Evolutionary conservation across 2,888 invertebrate genomes (phyloP), one percentile per base, ranked within the genome.

Genomic region (Erpobdella octoculata): DNA sequence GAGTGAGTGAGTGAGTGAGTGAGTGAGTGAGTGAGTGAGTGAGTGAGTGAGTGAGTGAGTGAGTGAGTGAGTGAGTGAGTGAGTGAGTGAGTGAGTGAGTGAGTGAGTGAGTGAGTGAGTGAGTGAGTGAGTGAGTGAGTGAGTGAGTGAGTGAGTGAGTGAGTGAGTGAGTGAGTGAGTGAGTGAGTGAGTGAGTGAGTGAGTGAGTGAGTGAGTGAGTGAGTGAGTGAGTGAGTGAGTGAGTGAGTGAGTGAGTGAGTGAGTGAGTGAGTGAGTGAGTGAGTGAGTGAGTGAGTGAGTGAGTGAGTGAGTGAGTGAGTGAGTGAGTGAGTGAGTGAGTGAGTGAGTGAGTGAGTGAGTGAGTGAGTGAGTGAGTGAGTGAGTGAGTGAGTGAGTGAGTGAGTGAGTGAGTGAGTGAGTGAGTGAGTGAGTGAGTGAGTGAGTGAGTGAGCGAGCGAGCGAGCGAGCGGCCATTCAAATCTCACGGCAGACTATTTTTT

Each of bases 241-340:
- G 65, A 70, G 70, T 41, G 70, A 70, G 70, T 46, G 53, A 67
- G 58, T 36, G 65, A 12, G 62, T 62, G 62, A 62, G 62, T 35
- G 46, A 62, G 62, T 28, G 64, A 72, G 46, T 33, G 62, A 71
- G 71, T 61, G 64, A 71, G 37, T 21, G 69, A 72, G 65, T 61
- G 70, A 72, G 62, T 59, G 71, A 66, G 62, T 61, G 71, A 71
- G 71, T 72, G 71, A 64, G 46, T 59, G 72, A 66, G 61, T 72
- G 69, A 71, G 62, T 72, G 71, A 71, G 65, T 72, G 72, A 72
- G 46, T 33, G 71, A 46, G 41, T 31, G 62, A 62, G 28, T 12
- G 71, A 68, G n/a, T n/a, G n/a, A n/a, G n/a, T n/a, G n/a, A n/a
- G n/a, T n/a, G n/a, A n/a, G n/a, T n/a, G n/a, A 64, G 41, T 61